Conservation (phyloP, 1,140 invertebrate species). For the Sitophilus oryzae region DNA sequence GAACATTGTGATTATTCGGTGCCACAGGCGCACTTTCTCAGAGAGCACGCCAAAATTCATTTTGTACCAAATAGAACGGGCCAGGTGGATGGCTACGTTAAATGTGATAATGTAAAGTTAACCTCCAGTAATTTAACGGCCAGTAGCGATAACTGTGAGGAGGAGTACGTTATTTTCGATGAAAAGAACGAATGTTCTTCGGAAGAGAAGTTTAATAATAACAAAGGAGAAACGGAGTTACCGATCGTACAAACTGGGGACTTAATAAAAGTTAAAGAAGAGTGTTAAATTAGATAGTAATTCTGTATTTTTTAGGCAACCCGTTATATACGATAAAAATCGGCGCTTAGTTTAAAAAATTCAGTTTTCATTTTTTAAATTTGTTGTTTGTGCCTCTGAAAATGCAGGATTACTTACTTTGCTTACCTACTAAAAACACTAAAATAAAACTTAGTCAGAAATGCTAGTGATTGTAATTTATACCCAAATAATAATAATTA, state of each 20-base stretch:
- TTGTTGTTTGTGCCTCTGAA: too few species aligned
- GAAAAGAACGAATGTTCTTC: slow-evolving; percentile 27
- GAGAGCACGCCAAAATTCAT: slow-evolving; percentile 76
- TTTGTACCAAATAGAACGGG: slow-evolving; percentile 53
- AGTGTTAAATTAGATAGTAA: too few species aligned
- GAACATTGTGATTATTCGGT: slow-evolving; percentile 80
- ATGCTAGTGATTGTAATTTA: slow-evolving; percentile 40
- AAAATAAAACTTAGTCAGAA: slow-evolving; percentile 37
- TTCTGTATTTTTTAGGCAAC: too few species aligned
- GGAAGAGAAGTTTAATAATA: slow-evolving; percentile 37
- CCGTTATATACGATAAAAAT: too few species aligned
- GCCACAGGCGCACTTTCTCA: slow-evolving; percentile 66
- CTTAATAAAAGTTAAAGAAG: slow-evolving; percentile 26
- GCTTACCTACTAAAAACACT: slow-evolving; percentile 7
- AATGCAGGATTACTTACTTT: too few species aligned
- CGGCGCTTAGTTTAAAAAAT: too few species aligned
- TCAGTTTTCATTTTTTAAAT: too few species aligned
- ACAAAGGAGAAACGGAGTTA: slow-evolving; percentile 48
- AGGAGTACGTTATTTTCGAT: slow-evolving; percentile 40
- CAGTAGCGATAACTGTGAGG: slow-evolving; percentile 35
- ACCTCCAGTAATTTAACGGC: slow-evolving; percentile 42
- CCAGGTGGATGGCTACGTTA: slow-evolving; percentile 57
- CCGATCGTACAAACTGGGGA: slow-evolving; percentile 54
- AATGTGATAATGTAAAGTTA: slow-evolving; percentile 50
- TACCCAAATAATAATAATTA: too few species aligned